These are phyloP conservation scores for Entomyzon cyanotis DNA, from an alignment of 2,113 vertebrate species.

Conservation along the genomic window DNA sequence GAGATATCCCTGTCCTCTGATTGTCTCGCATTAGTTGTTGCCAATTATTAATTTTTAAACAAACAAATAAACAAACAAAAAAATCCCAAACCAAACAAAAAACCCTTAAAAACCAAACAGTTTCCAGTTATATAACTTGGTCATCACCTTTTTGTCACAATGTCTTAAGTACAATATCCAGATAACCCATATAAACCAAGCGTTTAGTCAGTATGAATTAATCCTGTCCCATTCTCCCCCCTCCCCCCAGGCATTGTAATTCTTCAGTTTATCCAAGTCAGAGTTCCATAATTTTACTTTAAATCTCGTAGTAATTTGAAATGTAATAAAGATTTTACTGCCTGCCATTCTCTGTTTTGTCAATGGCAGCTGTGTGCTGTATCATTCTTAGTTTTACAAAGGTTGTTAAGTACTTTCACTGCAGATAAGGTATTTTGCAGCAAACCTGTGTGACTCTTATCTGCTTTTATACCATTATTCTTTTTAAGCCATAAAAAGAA, in stretches of 20 bases:
- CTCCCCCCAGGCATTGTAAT: accelerated
- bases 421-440: not conserved
- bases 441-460: not conserved
- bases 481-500: not conserved
- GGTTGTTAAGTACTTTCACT: not conserved
- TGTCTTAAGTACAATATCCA: not conserved
- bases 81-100: not conserved
- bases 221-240: not conserved
- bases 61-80: not conserved
- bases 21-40: not conserved
- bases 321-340: not conserved
- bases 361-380: not conserved
- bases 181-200: not conserved
- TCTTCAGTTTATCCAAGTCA: not conserved
- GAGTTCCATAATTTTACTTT: not conserved
- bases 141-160: not conserved
- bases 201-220: not conserved
- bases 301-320: not conserved
- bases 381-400: not conserved
- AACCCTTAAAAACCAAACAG: not conserved
- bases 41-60: not conserved
- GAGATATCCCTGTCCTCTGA: not conserved
- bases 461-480: not conserved
- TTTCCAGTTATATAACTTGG: not conserved
- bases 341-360: not conserved